Evolutionary conservation across 2,888 invertebrate species (phyloP).

Genomic region (Caenorhabditis zanzibari): DNA sequence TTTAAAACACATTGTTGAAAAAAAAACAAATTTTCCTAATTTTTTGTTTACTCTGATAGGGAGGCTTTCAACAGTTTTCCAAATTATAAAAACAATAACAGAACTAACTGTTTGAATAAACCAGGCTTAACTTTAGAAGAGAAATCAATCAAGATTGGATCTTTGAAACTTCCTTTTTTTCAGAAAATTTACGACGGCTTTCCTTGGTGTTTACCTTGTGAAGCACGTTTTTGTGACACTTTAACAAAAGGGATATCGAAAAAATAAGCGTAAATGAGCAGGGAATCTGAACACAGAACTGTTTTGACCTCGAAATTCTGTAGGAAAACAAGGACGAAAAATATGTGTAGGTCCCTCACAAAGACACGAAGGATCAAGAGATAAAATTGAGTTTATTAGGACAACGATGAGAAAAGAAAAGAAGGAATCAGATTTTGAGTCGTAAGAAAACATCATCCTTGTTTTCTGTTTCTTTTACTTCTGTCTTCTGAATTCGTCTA

Average conservation of each 20-base stretch:
- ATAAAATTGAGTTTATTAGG: constrained; percentile 57
- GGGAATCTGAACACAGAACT: constrained; percentile 9
- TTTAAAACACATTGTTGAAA: too few relatives aligned
- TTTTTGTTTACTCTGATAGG: too few relatives aligned
- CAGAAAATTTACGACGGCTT: neutral
- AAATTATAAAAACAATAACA: too few relatives aligned
- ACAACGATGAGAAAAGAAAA: neutral
- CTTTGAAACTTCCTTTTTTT: constrained; percentile 13
- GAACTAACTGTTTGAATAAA: too few relatives aligned
- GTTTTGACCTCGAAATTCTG: neutral
- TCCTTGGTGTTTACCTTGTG: neutral
- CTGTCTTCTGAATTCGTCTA: constrained; percentile 8
- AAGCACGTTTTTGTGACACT: constrained; percentile 40
- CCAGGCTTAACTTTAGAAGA: neutral
- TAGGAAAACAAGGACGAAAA: constrained; percentile 10
- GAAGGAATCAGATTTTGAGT: constrained; percentile 26
- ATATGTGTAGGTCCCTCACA: neutral
- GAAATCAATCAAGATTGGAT: neutral
- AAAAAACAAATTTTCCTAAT: too few relatives aligned
- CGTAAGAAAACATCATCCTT: constrained; percentile 36
- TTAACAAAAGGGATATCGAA: neutral
- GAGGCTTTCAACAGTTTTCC: too few relatives aligned
- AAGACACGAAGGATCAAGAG: constrained; percentile 40
- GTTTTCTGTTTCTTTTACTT: constrained; percentile 18
- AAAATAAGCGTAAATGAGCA: constrained; percentile 14